Conservation (phyloP, 1,140 invertebrate genomes). For the Ceratina japonica region DNA sequence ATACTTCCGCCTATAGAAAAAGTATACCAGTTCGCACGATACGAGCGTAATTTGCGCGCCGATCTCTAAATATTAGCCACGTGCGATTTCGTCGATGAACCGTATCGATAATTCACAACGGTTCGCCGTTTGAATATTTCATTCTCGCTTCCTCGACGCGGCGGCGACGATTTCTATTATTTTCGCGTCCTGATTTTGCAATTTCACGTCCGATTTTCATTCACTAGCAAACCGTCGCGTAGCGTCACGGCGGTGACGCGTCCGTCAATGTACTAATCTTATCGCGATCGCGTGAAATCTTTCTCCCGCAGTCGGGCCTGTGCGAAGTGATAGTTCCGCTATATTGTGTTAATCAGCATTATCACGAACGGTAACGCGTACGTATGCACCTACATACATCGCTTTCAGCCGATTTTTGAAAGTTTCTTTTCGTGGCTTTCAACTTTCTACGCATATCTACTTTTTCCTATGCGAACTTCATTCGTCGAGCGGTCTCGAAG, state of each 20-base stretch:
- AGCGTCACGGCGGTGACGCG: too few species aligned
- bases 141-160: neutral
- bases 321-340: slow-evolving; percentile 4
- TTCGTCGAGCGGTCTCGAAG: neutral
- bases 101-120: slow-evolving; percentile 25
- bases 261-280: neutral
- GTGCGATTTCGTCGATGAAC: slow-evolving; percentile 23
- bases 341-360: neutral
- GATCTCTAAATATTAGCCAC: neutral
- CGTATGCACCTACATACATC: neutral
- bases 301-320: neutral
- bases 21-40: slow-evolving; percentile 31
- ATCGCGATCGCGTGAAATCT: slow-evolving; percentile 1
- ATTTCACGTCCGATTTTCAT: slow-evolving; percentile 20
- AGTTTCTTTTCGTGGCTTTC: slow-evolving; percentile 10
- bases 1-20: neutral
- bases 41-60: slow-evolving; percentile 28
- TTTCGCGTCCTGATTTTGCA: slow-evolving; percentile 36
- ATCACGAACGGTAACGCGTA: neutral
- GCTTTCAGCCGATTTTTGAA: neutral
- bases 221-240: neutral
- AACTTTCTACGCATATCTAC: neutral
- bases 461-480: neutral
- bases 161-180: slow-evolving; percentile 35
- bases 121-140: slow-evolving; percentile 43